These are phyloP conservation scores for Eupithecia dodoneata DNA, from an alignment of 2,888 invertebrate species.

Conservation along the genomic window DNA sequence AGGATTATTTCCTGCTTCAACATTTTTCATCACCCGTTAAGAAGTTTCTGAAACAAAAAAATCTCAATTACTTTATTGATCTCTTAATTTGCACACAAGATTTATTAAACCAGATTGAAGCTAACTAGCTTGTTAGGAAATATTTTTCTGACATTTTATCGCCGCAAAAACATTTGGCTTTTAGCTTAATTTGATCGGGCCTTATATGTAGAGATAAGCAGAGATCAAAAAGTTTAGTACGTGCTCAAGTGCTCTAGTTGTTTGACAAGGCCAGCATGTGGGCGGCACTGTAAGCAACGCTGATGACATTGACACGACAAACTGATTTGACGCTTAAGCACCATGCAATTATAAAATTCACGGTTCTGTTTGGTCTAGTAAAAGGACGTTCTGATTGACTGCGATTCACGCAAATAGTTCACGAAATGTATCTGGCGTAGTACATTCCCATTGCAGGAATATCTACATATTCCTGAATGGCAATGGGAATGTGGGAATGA, in stretches of 20 bases:
- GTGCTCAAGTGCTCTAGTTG: slow-evolving; percentile 60
- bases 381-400: neutral
- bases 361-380: slow-evolving; percentile 31
- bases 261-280: slow-evolving; percentile 60
- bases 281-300: slow-evolving; percentile 49
- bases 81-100: neutral
- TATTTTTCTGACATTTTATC: neutral
- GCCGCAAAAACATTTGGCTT: slow-evolving; percentile 6
- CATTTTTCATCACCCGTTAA: slow-evolving; percentile 75
- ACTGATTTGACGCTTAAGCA: slow-evolving; percentile 51
- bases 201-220: slow-evolving; percentile 42
- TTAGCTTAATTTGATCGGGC: slow-evolving; percentile 30
- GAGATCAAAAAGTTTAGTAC: slow-evolving; percentile 44
- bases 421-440: neutral
- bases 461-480: too few species aligned
- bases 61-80: neutral
- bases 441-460: neutral
- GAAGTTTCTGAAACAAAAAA: slow-evolving; percentile 55
- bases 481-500: too few species aligned
- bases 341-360: slow-evolving; percentile 51
- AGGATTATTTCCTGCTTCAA: slow-evolving; percentile 71
- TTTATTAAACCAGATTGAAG: neutral
- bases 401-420: neutral
- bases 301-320: slow-evolving; percentile 59
- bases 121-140: neutral